Conservation (phyloP, 2,888 invertebrate species). For the Cephalotes varians region DNA sequence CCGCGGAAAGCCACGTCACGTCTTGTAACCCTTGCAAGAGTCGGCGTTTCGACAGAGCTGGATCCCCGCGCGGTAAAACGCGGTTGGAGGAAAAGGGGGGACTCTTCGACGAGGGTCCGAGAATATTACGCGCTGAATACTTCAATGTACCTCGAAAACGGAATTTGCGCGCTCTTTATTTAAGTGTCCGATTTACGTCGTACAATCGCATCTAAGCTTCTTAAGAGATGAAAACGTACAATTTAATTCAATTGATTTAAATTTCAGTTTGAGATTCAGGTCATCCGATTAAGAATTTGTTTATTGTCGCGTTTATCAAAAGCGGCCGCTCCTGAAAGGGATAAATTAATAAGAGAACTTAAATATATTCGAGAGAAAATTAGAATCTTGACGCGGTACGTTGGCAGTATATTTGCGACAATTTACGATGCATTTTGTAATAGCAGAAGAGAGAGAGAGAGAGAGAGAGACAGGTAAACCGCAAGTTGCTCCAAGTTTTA, state of each 20-base stretch:
- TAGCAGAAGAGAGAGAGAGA: background rate
- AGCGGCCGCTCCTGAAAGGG: background rate
- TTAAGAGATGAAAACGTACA: background rate
- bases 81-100: background rate
- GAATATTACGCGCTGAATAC: conserved; percentile 30
- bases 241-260: conserved; percentile 17
- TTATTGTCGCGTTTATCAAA: background rate
- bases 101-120: background rate
- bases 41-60: conserved; percentile 31
- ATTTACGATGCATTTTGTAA: conserved; percentile 47
- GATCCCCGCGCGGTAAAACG: conserved; percentile 21
- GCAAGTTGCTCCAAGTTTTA: conserved; percentile 36
- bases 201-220: background rate
- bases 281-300: background rate
- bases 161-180: conserved; percentile 26
- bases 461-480: conserved; percentile 6
- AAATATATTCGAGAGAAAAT: conserved; percentile 28
- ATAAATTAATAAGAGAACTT: conserved; percentile 20
- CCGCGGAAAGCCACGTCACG: conserved; percentile 48
- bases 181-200: conserved; percentile 16
- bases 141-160: conserved; percentile 8
- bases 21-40: conserved; percentile 26
- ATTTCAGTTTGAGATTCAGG: conserved; percentile 18
- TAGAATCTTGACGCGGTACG: conserved; percentile 19
- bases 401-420: conserved; percentile 30